Evolutionary conservation across 1,140 invertebrate genomes (phyloP).

Genomic region (Drosophila nannoptera): DNA sequence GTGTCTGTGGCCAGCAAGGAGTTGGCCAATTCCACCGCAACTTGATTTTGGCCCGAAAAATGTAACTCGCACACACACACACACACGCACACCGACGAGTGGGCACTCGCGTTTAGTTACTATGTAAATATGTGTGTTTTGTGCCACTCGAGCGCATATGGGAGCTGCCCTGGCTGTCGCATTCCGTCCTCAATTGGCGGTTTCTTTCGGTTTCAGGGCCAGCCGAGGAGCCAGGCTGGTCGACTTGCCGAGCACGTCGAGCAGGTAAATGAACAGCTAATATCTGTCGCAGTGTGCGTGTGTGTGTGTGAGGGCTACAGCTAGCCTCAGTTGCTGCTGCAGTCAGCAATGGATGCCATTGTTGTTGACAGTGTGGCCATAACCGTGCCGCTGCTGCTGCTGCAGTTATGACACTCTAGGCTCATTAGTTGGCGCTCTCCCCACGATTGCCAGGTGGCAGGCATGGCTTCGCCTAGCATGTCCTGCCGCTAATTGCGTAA

Average conservation of each 20-base stretch:
- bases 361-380: conserved; percentile 45
- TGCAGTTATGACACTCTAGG: conserved; percentile 73
- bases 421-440: conserved; percentile 73
- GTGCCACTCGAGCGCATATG: conserved; percentile 37
- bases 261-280: conserved; percentile 71
- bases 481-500: conserved; percentile 72
- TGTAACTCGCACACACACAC: neutral
- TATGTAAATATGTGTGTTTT: conserved; percentile 30
- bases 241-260: conserved; percentile 51
- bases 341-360: conserved; percentile 33
- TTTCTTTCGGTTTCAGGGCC: conserved; percentile 56
- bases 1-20: too few relatives aligned
- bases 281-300: conserved; percentile 28
- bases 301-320: conserved; percentile 18
- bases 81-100: neutral
- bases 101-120: neutral
- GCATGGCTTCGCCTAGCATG: conserved; percentile 47
- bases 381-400: conserved; percentile 33
- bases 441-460: conserved; percentile 57
- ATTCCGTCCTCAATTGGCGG: conserved; percentile 40
- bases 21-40: too few relatives aligned
- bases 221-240: conserved; percentile 26
- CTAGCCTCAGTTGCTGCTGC: conserved; percentile 27
- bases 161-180: conserved; percentile 21
- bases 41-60: too few relatives aligned